Conservation (phyloP, 2,113 vertebrate genomes). For the Motacilla alba region DNA sequence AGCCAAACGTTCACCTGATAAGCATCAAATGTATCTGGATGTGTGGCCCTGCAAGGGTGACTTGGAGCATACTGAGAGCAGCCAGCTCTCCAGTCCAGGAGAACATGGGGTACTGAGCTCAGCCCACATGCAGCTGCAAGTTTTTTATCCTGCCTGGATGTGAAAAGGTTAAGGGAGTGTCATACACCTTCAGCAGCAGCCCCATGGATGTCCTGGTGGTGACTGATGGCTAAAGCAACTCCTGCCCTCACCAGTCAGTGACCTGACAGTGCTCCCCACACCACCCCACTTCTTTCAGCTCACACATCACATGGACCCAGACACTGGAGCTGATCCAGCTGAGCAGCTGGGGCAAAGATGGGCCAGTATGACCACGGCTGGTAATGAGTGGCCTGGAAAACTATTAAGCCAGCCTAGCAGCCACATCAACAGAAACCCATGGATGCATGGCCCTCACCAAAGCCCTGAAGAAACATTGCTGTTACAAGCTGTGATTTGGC, state of each 20-base stretch:
- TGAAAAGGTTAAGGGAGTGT: neutral
- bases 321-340: neutral
- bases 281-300: neutral
- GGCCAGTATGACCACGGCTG: accelerated
- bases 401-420: neutral
- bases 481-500: neutral
- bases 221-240: neutral
- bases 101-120: accelerated
- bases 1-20: neutral
- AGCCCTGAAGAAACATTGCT: neutral
- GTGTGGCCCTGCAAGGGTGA: neutral
- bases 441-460: accelerated
- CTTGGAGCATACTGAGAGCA: neutral
- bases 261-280: neutral
- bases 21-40: neutral
- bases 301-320: neutral
- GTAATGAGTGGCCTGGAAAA: neutral
- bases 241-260: accelerated
- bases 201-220: neutral
- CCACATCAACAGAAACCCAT: neutral
- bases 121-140: neutral
- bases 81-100: neutral
- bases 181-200: neutral
- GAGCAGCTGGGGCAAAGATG: neutral
- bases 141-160: neutral